Conservation (phyloP, 1,140 invertebrate species). For the Leptinotarsa undecemlineata region DNA sequence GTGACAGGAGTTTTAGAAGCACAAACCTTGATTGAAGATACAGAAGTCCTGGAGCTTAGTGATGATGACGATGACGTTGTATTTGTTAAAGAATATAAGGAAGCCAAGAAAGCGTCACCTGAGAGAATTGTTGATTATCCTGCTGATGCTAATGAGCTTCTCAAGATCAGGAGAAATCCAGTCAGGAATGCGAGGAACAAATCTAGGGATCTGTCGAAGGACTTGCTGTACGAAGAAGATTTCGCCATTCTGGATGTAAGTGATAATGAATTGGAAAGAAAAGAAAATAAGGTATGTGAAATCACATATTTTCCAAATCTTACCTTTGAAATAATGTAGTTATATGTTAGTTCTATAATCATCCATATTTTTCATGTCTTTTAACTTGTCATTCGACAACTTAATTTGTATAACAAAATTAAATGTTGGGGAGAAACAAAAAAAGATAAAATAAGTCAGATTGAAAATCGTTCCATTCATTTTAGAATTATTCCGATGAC, state of each 20-base stretch:
- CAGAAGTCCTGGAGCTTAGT: slow-evolving; percentile 10
- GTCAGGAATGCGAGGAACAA: slow-evolving; percentile 33
- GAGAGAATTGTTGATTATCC: neutral
- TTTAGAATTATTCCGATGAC: no score
- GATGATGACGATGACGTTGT: slow-evolving; percentile 40
- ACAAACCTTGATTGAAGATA: neutral
- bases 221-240: slow-evolving; percentile 35
- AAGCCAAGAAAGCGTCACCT: neutral
- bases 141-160: neutral
- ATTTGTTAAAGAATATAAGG: slow-evolving; percentile 44
- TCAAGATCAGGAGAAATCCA: slow-evolving; percentile 36
- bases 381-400: no score
- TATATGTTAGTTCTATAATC: no score
- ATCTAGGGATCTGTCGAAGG: slow-evolving; percentile 31
- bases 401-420: no score
- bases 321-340: no score
- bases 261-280: slow-evolving; percentile 25
- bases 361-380: no score
- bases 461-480: no score
- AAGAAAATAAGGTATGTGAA: slow-evolving; percentile 19
- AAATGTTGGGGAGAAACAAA: no score
- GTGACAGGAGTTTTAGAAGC: slow-evolving; percentile 21
- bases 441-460: no score
- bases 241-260: slow-evolving; percentile 33
- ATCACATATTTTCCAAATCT: neutral